A percentile compares a stretch with the other conserved stretches of the same genome.
Evolutionary conservation across 2,888 invertebrate species (phyloP).

Genomic region (Drosophila melanocephala): DNA sequence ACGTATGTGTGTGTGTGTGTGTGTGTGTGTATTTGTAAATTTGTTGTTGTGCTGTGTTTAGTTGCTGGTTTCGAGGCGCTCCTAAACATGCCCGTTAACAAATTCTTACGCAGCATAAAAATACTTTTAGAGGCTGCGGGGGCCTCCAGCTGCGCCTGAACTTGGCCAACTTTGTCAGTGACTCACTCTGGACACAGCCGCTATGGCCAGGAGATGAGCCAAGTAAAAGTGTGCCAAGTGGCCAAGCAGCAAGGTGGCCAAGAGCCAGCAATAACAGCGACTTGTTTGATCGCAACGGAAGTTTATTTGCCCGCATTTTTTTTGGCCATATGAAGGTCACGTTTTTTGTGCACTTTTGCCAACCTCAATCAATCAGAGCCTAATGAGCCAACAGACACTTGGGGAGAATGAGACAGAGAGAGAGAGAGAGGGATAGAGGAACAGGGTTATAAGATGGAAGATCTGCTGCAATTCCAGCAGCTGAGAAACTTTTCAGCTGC

Average conservation of each 20-base stretch:
- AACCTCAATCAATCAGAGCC: conserved; percentile 70
- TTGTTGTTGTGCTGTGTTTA: conserved; percentile 35
- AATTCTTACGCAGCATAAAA: conserved; percentile 72
- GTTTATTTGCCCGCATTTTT: conserved; percentile 78
- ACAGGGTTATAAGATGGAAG: background rate
- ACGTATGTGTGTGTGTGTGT: background rate
- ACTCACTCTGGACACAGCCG: conserved; percentile 52
- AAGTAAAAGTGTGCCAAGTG: conserved; percentile 76
- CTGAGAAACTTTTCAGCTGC: conserved; percentile 13
- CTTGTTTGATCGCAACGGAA: conserved; percentile 60
- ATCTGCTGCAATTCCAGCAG: conserved; percentile 43
- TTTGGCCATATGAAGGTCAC: conserved; percentile 68
- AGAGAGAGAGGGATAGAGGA: too few species aligned
- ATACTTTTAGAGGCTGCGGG: conserved; percentile 25
- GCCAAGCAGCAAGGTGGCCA: conserved; percentile 38
- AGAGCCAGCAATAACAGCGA: conserved; percentile 8
- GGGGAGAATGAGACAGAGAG: background rate
- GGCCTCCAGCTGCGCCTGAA: conserved; percentile 74
- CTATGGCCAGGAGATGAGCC: conserved; percentile 44
- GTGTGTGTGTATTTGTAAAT: conserved; percentile 12
- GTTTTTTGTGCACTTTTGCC: conserved; percentile 58
- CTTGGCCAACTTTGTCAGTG: conserved; percentile 70
- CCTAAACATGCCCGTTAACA: conserved; percentile 76
- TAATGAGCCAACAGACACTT: conserved; percentile 54
- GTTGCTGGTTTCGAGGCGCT: conserved; percentile 43